Conservation (phyloP, 2,888 invertebrate species). For the Hecatera dysodea region DNA sequence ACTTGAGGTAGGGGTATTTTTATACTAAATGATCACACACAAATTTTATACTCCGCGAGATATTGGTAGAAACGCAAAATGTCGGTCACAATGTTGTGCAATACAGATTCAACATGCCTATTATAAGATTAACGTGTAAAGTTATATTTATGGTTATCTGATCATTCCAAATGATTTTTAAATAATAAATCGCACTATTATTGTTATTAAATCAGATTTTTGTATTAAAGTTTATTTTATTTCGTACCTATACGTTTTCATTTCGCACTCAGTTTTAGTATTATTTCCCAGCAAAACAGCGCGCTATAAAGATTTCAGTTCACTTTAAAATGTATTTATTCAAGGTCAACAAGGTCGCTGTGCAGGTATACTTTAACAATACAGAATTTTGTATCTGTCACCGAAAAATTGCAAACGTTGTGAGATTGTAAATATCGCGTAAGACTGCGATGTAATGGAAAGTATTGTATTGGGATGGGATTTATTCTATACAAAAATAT, state of each 20-base stretch:
- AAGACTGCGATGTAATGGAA: too few species aligned
- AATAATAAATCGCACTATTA: constrained; percentile 68
- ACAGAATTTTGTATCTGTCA: not conserved
- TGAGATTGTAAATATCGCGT: too few species aligned
- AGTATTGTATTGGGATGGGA: too few species aligned
- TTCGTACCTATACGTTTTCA: constrained; percentile 34
- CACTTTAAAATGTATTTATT: constrained; percentile 29
- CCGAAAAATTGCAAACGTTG: too few species aligned
- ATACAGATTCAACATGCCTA: constrained; percentile 41
- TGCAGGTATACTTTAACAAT: not conserved
- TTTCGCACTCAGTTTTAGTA: not conserved
- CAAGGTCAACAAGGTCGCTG: constrained; percentile 1
- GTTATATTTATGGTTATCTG: constrained; percentile 69
- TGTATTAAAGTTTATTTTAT: constrained; percentile 50
- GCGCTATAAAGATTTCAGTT: not conserved
- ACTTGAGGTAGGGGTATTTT: constrained; percentile 76
- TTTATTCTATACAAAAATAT: too few species aligned
- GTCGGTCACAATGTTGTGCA: constrained; percentile 41
- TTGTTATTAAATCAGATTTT: constrained; percentile 76
- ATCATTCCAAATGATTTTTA: constrained; percentile 79
- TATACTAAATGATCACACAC: constrained; percentile 63
- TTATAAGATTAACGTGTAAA: constrained; percentile 42
- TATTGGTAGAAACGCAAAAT: constrained; percentile 28
- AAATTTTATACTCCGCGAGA: constrained; percentile 39
- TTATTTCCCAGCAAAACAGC: not conserved